Conservation (phyloP, 2,113 vertebrate species). For the Podiceps cristatus region DNA sequence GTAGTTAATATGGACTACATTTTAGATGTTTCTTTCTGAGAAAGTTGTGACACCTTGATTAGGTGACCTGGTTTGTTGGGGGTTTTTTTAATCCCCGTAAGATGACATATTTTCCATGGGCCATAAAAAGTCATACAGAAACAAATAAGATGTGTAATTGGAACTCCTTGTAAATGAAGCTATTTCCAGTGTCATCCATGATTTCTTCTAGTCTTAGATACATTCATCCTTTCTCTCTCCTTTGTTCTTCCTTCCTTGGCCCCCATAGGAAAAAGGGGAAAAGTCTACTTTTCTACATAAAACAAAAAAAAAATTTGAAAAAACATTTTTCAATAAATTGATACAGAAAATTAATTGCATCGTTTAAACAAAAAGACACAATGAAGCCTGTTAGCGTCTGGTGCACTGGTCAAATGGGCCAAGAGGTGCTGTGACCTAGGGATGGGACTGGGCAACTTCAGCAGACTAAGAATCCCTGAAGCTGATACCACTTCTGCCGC, state of each 20-base stretch:
- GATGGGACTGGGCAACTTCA: neutral
- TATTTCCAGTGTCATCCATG: neutral
- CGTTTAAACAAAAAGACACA: neutral
- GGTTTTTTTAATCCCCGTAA: neutral
- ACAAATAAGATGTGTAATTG: neutral
- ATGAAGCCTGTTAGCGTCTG: neutral
- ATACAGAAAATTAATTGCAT: neutral
- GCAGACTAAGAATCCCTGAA: rapidly evolving
- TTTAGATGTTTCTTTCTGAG: neutral
- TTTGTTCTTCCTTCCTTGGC: neutral
- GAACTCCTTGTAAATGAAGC: neutral
- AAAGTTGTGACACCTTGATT: neutral
- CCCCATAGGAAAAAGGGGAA: rapidly evolving
- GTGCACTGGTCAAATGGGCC: neutral
- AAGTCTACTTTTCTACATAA: neutral
- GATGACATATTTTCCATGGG: neutral
- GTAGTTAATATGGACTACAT: neutral
- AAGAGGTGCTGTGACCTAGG: neutral
- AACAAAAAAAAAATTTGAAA: no score
- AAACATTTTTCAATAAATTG: neutral
- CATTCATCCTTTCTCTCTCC: neutral
- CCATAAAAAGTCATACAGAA: neutral
- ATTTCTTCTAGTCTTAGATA: neutral
- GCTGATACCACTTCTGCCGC: neutral
- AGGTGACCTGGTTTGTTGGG: neutral